A percentile compares a stretch with the other conserved stretches of the same genome.
phyloP scores from a whole-genome alignment of 2,888 invertebrate genomes.

The Smittia sp. region DNA sequence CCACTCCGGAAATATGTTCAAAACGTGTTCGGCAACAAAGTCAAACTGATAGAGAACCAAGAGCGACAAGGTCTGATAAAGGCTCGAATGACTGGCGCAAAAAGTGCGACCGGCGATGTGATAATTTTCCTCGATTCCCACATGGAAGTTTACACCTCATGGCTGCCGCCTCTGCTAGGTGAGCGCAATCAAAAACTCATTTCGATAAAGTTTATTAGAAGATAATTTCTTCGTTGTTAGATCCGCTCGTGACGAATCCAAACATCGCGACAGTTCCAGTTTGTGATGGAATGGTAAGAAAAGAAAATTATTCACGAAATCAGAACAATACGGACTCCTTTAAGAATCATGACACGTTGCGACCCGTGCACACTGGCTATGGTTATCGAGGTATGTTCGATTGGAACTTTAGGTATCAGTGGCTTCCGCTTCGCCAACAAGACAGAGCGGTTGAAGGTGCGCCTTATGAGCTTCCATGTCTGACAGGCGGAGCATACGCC shows the following conservation, averaged over 20 bases:
- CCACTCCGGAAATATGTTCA: slow-evolving; percentile 54
- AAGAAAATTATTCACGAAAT: neutral
- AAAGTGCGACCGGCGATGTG: slow-evolving; percentile 75
- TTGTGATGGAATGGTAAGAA: no score
- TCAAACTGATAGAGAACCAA: slow-evolving; percentile 70
- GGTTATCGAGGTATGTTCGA: slow-evolving; percentile 1
- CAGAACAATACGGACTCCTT: no score
- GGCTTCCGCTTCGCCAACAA: neutral
- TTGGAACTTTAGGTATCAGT: slow-evolving; percentile 31
- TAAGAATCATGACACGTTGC: neutral
- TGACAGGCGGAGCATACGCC: slow-evolving; percentile 70
- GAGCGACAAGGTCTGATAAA: slow-evolving; percentile 84
- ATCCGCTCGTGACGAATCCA: slow-evolving; percentile 23
- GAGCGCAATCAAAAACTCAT: no score
- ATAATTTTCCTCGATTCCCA: slow-evolving; percentile 92
- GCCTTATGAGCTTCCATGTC: slow-evolving; percentile 75
- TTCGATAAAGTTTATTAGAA: no score
- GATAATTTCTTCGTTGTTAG: no score
- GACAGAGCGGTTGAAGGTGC: slow-evolving; percentile 45
- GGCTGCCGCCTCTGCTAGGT: slow-evolving; percentile 62
- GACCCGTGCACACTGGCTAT: neutral
- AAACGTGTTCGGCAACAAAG: slow-evolving; percentile 53
- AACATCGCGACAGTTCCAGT: slow-evolving; percentile 40
- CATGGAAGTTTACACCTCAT: slow-evolving; percentile 68
- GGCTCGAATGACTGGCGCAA: slow-evolving; percentile 84